Base-by-base conservation (phyloP, 2,797 vertebrate species). In the Xiphorhynchus erythropygius region DNA sequence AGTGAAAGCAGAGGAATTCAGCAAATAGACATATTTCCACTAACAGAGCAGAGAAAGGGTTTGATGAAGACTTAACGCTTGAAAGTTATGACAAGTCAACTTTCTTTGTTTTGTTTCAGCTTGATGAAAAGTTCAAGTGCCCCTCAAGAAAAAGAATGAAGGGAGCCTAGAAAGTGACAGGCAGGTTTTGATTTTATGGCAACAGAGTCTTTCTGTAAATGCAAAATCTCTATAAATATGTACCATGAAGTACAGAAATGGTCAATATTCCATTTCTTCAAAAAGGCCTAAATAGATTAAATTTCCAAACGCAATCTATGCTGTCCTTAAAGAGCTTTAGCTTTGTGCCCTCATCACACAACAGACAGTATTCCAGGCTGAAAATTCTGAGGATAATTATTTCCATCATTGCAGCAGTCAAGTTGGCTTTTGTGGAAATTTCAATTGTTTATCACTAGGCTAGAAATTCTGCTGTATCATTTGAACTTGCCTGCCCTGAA, bases 1-100 rank as follows among this genome's bases (percentile, higher is more conserved):
- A 30, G 63, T 49, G 47, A 87, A 85, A 80, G 33, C 46, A 90
- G 19, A 64, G 13, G 37, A 71, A 69, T 65, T 73, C 47, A 86
- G 27, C 55, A 65, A 56, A 49, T 4, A 87, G 35, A 42, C 1
- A 0, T 12, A 41, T 57, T 84, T 60, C 21, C 55, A 53, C 47
- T 65, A 50, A 44, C 35, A 73, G 60, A 75, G 52, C 5, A 39
- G 5, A 69, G 7, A 35, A 57, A 18, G n/a, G 11, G 24, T 63
- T 82, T 79, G 41, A 24, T 79, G 59, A 81, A 81, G 32, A 53
- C 0, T 0, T 53, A 56, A 53, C 0, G 0, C 15, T 22, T 73
- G 23, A 76, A 84, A 93, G 35, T 28, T 37, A 27, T 7, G 5
- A 49, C 76, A 67, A 55, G n/a, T 55, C 49, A 22, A 80, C 23